These are phyloP conservation scores for Drosophila mauritiana DNA, from an alignment of 1,140 invertebrate genomes.

Conservation along the genomic window DNA sequence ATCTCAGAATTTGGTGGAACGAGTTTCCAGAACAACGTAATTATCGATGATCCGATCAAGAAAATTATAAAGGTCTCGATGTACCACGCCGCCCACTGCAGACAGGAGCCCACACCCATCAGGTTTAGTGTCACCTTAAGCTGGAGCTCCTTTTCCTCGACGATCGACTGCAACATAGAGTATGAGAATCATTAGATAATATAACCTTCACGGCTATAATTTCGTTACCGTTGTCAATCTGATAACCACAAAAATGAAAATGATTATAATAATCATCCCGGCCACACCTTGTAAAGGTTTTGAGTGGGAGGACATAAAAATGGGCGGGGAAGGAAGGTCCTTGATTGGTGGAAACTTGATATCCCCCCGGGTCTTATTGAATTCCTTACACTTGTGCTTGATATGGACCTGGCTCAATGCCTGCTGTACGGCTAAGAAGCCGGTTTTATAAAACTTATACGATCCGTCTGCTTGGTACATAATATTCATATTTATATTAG, in stretches of 20 bases:
- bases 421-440: not conserved
- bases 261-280: not conserved
- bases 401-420: not conserved
- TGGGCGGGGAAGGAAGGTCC: not conserved
- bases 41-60: slow-evolving; percentile 86
- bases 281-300: too few species aligned
- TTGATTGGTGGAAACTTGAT: not conserved
- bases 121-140: slow-evolving; percentile 92
- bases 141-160: slow-evolving; percentile 87
- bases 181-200: not conserved
- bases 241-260: not conserved
- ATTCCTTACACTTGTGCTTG: not conserved
- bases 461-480: not conserved
- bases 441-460: not conserved
- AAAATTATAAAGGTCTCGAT: slow-evolving; percentile 89
- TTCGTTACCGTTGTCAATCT: not conserved
- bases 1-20: slow-evolving; percentile 10
- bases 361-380: not conserved
- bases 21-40: slow-evolving; percentile 85
- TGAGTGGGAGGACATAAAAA: not conserved
- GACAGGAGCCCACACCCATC: slow-evolving; percentile 91
- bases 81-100: slow-evolving; percentile 93
- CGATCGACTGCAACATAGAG: slow-evolving; percentile 74
- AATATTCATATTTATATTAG: not conserved
- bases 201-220: not conserved